Evolutionary conservation across 1,140 invertebrate genomes (phyloP).

Genomic region (Anoplophora glabripennis): DNA sequence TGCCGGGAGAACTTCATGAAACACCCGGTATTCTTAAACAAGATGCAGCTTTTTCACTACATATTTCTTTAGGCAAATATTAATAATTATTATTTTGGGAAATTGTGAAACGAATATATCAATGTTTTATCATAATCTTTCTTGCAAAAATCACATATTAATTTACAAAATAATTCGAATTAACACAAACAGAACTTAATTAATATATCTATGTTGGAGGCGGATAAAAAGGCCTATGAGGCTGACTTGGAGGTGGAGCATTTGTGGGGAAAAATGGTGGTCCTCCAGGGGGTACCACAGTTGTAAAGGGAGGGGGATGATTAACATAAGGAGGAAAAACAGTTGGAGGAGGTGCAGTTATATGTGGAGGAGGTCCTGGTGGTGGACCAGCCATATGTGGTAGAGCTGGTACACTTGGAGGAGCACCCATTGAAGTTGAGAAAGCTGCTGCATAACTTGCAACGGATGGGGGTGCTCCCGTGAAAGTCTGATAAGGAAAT

Average conservation of each 20-base stretch:
- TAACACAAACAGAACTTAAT: too few species aligned
- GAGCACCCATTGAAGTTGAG: constrained; percentile 15
- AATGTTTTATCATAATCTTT: too few species aligned
- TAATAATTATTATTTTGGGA: too few species aligned
- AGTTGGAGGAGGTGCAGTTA: constrained; percentile 44
- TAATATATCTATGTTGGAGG: constrained; percentile 18
- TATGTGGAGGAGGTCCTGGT: constrained; percentile 45
- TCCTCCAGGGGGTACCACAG: constrained; percentile 37
- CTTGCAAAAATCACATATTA: too few species aligned
- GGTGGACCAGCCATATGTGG: constrained; percentile 37
- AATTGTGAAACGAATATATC: too few species aligned
- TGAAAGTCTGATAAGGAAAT: constrained; percentile 49
- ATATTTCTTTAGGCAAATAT: too few species aligned
- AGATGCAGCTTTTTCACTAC: too few species aligned
- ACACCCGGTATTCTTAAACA: too few species aligned
- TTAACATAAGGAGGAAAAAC: constrained; percentile 38
- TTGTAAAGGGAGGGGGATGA: constrained; percentile 37
- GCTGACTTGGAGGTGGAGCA: constrained; percentile 29
- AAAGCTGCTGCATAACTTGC: constrained; percentile 16
- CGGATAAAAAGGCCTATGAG: constrained; percentile 50
- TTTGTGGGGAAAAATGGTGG: constrained; percentile 48
- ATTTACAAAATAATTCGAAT: too few species aligned
- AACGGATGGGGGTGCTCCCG: constrained; percentile 44
- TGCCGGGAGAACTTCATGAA: too few species aligned
- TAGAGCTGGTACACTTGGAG: constrained; percentile 25